These are phyloP conservation scores for Ophraella communa DNA, from an alignment of 2,888 invertebrate genomes.

Conservation along the genomic window DNA sequence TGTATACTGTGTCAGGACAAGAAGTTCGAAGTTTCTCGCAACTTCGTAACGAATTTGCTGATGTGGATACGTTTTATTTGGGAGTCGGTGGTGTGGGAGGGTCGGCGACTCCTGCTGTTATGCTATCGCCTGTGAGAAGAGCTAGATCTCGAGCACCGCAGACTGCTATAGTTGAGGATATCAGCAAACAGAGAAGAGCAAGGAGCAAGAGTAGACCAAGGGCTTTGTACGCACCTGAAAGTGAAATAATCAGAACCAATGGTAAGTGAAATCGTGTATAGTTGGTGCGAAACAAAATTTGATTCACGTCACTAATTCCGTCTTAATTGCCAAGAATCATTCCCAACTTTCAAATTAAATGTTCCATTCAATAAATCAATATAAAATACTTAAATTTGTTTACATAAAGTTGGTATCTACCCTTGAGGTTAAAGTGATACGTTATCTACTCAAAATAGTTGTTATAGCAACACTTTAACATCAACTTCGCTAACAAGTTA, in stretches of 20 bases:
- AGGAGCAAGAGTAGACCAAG: conserved; percentile 86
- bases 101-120: conserved; percentile 52
- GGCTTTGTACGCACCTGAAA: conserved; percentile 83
- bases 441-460: too few relatives aligned
- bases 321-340: too few relatives aligned
- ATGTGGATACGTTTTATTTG: conserved; percentile 90
- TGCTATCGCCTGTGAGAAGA: conserved; percentile 70
- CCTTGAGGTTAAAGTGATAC: too few relatives aligned
- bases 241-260: conserved; percentile 79
- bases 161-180: conserved; percentile 63
- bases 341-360: too few relatives aligned
- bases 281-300: not conserved
- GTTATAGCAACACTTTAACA: too few relatives aligned
- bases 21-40: conserved; percentile 96
- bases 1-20: conserved; percentile 91
- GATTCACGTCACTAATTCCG: too few relatives aligned
- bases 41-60: conserved; percentile 88
- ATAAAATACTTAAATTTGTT: too few relatives aligned
- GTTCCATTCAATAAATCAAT: too few relatives aligned
- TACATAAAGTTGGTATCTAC: too few relatives aligned
- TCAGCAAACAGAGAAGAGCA: conserved; percentile 68
- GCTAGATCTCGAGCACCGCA: conserved; percentile 69
- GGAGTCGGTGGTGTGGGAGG: conserved; percentile 64
- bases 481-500: too few relatives aligned
- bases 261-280: conserved; percentile 60